A percentile compares a stretch with the other conserved stretches of the same genome.
These are phyloP conservation scores for Phalacrocorax brasilianus DNA, from an alignment of 2,113 vertebrate genomes.

Conservation along the genomic window DNA sequence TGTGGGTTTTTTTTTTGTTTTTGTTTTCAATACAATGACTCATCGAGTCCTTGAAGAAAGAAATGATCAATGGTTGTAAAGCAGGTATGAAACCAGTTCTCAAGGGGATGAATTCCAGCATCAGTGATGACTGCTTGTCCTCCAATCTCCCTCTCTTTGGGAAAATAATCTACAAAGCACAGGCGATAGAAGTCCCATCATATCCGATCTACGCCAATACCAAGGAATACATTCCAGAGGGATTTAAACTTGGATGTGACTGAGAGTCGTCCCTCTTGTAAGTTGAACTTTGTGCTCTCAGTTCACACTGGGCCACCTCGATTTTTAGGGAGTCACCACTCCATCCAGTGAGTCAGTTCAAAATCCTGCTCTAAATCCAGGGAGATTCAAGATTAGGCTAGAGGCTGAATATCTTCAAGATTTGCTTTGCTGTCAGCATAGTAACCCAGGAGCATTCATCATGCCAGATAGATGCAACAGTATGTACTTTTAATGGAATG, in stretches of 20 bases:
- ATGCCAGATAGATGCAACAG: not conserved
- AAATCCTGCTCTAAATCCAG: not conserved
- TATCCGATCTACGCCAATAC: not conserved
- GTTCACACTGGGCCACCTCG: not conserved
- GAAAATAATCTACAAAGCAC: not conserved
- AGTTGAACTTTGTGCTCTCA: not conserved
- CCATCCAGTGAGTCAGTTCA: not conserved
- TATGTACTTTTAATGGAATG: not conserved
- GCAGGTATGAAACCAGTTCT: not conserved
- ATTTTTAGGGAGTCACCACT: not conserved
- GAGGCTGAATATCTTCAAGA: not conserved
- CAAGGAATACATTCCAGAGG: not conserved
- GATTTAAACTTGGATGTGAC: not conserved
- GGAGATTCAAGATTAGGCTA: not conserved
- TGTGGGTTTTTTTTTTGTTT: not conserved
- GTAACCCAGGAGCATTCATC: not conserved
- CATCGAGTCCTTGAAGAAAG: not conserved
- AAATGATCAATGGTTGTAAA: not conserved
- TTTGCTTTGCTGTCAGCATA: not conserved
- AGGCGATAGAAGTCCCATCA: not conserved
- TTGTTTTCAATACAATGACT: not conserved
- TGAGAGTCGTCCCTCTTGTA: not conserved
- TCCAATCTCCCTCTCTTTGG: not conserved
- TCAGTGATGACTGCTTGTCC: not conserved
- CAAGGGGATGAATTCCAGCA: not conserved